Evolutionary conservation across 2,113 vertebrate species (phyloP).

Genomic region (Ctenodactylus gundi): DNA sequence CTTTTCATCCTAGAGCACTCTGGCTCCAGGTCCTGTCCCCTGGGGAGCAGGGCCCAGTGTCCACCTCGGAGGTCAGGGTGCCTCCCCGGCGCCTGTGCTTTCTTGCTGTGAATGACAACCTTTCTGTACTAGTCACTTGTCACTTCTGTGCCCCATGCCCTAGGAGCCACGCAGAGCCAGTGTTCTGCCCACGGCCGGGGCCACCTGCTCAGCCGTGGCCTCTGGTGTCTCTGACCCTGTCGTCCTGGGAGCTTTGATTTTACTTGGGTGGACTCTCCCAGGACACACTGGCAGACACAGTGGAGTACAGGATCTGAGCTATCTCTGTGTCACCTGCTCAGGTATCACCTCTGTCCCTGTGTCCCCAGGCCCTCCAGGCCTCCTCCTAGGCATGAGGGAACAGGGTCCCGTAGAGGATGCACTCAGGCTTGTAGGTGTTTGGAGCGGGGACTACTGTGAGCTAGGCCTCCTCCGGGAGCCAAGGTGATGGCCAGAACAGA

Average conservation of each 20-base stretch:
- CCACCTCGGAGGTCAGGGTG: accelerated
- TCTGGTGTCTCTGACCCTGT: too few species aligned
- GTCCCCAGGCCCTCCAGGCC: not conserved
- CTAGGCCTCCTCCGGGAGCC: not conserved
- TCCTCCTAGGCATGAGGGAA: not conserved
- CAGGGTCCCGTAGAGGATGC: accelerated
- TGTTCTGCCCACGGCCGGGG: not conserved
- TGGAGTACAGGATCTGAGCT: accelerated
- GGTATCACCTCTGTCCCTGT: accelerated
- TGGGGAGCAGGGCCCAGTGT: too few species aligned
- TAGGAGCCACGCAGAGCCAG: not conserved
- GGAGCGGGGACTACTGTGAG: accelerated
- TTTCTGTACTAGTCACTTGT: not conserved
- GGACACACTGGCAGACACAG: accelerated
- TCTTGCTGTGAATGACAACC: not conserved
- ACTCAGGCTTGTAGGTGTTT: not conserved
- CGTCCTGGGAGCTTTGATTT: too few species aligned
- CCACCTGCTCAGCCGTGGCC: not conserved
- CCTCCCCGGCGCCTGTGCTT: too few species aligned
- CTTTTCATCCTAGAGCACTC: too few species aligned
- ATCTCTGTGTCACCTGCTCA: not conserved
- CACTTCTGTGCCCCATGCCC: too few species aligned
- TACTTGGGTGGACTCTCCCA: too few species aligned
- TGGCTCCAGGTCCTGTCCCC: too few species aligned
- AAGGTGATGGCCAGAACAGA: accelerated